Evolutionary conservation across 2,113 vertebrate species (phyloP).

Genomic region (Ellobius talpinus): DNA sequence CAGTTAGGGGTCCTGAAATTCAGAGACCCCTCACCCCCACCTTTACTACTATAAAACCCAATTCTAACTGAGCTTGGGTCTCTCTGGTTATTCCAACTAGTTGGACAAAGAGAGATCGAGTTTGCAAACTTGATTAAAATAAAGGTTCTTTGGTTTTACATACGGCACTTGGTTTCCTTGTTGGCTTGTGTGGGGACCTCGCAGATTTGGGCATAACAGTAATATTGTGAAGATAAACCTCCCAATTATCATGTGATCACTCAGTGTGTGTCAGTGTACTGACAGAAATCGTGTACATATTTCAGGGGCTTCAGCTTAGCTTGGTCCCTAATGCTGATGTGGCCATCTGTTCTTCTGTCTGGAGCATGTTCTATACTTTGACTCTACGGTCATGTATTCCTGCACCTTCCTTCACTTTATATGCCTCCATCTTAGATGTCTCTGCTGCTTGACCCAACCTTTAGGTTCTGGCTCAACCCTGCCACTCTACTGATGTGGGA

Average conservation of each 20-base stretch:
- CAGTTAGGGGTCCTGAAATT: too few species aligned
- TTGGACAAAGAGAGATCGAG: too few species aligned
- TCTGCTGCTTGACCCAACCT: not conserved
- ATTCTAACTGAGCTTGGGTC: too few species aligned
- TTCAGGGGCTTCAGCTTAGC: not conserved
- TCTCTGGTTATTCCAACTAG: too few species aligned
- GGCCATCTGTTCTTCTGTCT: not conserved
- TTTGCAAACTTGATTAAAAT: too few species aligned
- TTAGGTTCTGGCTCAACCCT: not conserved
- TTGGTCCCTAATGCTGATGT: not conserved
- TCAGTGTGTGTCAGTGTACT: not conserved
- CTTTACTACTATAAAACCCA: too few species aligned
- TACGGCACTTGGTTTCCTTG: too few species aligned
- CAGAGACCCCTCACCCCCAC: too few species aligned
- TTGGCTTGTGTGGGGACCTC: too few species aligned
- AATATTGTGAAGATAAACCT: not conserved
- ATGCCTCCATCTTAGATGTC: not conserved
- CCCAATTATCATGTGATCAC: not conserved
- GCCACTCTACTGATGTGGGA: not conserved
- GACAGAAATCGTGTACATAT: not conserved
- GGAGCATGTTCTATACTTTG: not conserved
- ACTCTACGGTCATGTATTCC: not conserved
- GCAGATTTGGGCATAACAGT: too few species aligned
- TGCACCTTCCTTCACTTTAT: not conserved
- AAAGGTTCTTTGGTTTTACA: too few species aligned